Evolutionary conservation across 1,140 invertebrate genomes (phyloP), one percentile per base, ranked within the genome.

Genomic region (Euura saliciscinereae): DNA sequence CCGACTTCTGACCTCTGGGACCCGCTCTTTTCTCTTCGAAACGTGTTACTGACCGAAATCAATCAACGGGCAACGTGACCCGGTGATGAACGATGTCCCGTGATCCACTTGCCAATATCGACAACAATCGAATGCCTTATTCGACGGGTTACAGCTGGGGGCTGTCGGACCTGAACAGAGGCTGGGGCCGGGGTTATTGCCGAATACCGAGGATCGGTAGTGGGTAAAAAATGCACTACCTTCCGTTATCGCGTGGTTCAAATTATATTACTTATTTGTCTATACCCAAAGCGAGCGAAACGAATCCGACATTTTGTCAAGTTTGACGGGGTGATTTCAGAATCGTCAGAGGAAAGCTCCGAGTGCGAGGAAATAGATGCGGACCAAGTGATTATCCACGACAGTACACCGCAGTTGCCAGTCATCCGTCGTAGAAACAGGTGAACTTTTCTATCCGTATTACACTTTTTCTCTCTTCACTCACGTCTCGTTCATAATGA

Each of bases 321-420:
- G 28, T 28, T 28, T 28, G 28, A 28, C 28, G 28, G 28, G 28
- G 28, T 65, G 43, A 66, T 77, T 78, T 4, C 76, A 85, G 84
- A 81, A 65, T 74, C 71, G 42, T 74, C 75, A 13, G 76, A 79
- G 44, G 76, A 78, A n/a, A 82, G 76, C 71, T 75, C 80, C n/a
- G 89, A 91, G 73, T 92, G 90, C 78, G 89, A 91, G 78, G 91
- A 92, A 83, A 90, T 93, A 74, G 90, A 91, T 76, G 90, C 92
- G 7, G 90, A 90, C 65, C 91, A 94, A 87, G 93, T 94, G 72
- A 92, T 92, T 77, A 93, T 95, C 75, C 93, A 95, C 79, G 93
- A 95, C 78, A 93, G 92, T 79, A 93, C 92, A 2, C 88, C 92
- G 13, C 90, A 94, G 80, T 89, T 90, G 76, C 90, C 91, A 46